Conservation (phyloP, 2,113 vertebrate species). For the Talpa occidentalis region DNA sequence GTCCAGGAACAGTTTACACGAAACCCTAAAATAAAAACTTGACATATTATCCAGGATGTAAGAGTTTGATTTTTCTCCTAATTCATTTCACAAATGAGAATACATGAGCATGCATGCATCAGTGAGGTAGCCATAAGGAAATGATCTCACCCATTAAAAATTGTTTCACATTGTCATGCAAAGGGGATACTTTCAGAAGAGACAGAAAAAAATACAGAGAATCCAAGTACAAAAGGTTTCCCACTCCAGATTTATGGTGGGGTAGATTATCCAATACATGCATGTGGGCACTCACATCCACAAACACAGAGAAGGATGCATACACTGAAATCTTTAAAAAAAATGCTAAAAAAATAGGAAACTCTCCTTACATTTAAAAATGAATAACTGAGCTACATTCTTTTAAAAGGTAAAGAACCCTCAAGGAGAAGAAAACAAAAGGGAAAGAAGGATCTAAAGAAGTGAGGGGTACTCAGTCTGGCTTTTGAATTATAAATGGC, state of each 20-base stretch:
- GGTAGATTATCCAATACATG: neutral
- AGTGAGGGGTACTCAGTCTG: neutral
- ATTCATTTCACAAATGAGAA: neutral
- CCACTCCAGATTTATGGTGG: neutral
- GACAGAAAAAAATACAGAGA: neutral
- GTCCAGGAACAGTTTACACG: neutral
- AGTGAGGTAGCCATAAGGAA: neutral
- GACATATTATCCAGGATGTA: neutral
- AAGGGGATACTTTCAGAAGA: neutral
- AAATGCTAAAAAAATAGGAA: neutral
- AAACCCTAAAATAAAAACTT: neutral
- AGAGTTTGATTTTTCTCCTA: constrained; percentile 35
- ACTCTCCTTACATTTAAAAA: too few species aligned
- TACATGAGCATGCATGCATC: neutral
- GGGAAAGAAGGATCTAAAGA: neutral
- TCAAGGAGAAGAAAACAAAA: neutral
- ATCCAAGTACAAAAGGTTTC: neutral
- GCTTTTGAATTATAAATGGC: neutral
- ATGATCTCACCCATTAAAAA: neutral
- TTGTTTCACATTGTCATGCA: neutral
- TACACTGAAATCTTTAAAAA: neutral
- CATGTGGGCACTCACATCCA: neutral
- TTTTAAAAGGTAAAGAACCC: neutral
- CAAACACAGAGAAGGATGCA: neutral
- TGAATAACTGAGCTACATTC: neutral